Base-by-base conservation (phyloP, 2,888 invertebrate genomes). In the Tridacna crocea region DNA sequence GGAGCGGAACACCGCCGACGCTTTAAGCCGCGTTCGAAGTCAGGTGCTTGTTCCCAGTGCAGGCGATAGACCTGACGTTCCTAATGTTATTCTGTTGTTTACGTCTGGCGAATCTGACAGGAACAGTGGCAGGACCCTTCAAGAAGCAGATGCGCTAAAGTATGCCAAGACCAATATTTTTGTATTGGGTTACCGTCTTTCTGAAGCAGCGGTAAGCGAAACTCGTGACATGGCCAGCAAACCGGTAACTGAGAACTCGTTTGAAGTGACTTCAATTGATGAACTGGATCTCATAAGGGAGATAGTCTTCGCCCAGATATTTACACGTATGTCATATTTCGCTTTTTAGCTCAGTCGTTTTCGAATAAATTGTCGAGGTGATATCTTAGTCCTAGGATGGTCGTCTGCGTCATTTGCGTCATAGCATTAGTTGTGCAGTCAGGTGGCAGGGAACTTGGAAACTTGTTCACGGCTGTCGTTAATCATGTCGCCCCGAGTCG, bases 71-170 rank as follows among this genome's bases (percentile, higher is more conserved):
- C 79, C 85, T 0, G 76, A 88, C 36, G 88, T 79, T 12, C 88
- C 88, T 26, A 89, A 91, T 77, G 77, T 90, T 27, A 83, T 90
- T 11, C 46, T 92, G 0, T 65, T 91, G 36, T 72, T 91, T 10
- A 90, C 90, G 61, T 81, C 90, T 12, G 90, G 91, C 47, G 85
- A 84, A 47, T 89, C 91, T 0, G 85, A 89, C 70, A 84, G 87
- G 58, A 87, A 90, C 36, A 72, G 65, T 12, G 48, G 65, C 12
- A 74, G 79, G 15, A 90, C 90, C 46, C 4, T 84, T 0, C 87
- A 86, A 48, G 90, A 91, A 72, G 88, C 91, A 0, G 84, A 89
- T 0, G 85, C 80, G 0, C 78, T 92, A 51, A 90, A 90, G 76
- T 77, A 84, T 48, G 79, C 82, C 17, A 87, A 90, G 13, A 82